Percentiles rank a stretch among this genome's conserved stretches.
These are phyloP conservation scores for Palythoa heliodiscus DNA, from an alignment of 92 coral and sea anemone species.

Conservation along the genomic window DNA sequence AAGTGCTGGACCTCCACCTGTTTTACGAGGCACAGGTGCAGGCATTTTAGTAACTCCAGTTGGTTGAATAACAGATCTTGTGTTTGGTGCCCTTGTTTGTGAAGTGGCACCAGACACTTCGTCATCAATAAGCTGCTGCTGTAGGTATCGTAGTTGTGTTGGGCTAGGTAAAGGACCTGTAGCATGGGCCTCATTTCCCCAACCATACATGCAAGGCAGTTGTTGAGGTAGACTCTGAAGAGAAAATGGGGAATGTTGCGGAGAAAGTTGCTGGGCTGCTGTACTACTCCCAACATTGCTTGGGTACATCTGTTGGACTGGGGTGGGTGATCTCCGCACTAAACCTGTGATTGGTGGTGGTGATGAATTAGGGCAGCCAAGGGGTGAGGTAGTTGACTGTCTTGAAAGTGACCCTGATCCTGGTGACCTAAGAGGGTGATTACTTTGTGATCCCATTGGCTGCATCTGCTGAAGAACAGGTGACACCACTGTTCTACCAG, in stretches of 20 bases:
- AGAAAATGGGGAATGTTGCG: conserved; percentile 33
- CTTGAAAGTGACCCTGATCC: conserved; percentile 57
- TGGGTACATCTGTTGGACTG: conserved; percentile 23
- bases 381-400: conserved; percentile 64
- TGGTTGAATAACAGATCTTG: conserved; percentile 40
- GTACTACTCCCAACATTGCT: conserved; percentile 1
- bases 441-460: conserved; percentile 35
- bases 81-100: conserved; percentile 22
- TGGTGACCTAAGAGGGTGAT: conserved; percentile 44
- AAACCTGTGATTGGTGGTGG: conserved; percentile 46
- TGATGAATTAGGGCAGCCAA: conserved; percentile 43
- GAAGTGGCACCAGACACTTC: not conserved
- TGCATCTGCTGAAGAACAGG: conserved; percentile 48
- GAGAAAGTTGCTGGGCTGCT: conserved; percentile 17
- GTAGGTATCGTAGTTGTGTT: conserved; percentile 27
- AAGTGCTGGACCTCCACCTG: not conserved
- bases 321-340: conserved; percentile 50
- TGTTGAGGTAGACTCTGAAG: conserved; percentile 19
- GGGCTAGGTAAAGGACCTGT: conserved; percentile 32
- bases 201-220: conserved; percentile 39
- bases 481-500: conserved; percentile 22
- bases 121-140: conserved; percentile 29
- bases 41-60: conserved; percentile 28
- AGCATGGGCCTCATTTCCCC: conserved; percentile 10
- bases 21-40: conserved; percentile 16